These are phyloP conservation scores for Pogonognathellus flavescens DNA, from an alignment of 1,140 invertebrate genomes.

Conservation along the genomic window DNA sequence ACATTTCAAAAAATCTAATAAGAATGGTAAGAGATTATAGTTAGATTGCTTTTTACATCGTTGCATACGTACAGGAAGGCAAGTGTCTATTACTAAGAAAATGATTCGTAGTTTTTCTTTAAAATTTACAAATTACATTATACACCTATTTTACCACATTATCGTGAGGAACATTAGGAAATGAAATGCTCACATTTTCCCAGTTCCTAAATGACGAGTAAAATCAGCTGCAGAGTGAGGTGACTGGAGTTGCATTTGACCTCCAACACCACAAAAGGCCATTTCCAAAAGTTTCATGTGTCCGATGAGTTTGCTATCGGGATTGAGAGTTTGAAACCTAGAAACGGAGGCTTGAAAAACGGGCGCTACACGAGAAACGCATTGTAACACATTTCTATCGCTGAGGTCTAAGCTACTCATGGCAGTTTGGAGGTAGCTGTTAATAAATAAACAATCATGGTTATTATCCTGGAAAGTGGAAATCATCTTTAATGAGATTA, in stretches of 20 bases:
- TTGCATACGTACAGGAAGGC: not conserved
- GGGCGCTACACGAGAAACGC: conserved; percentile 61
- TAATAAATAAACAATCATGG: not conserved
- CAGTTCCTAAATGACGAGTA: not conserved
- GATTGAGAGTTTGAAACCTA: conserved; percentile 54
- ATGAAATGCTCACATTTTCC: not conserved
- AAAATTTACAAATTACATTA: conserved; percentile 36
- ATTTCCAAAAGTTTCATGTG: conserved; percentile 64
- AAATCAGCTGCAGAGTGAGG: conserved; percentile 7
- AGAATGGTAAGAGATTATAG: not conserved
- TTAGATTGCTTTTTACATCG: too few relatives aligned
- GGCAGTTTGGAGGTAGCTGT: conserved; percentile 62
- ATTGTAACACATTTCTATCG: conserved; percentile 57
- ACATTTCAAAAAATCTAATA: conserved; percentile 14
- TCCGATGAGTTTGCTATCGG: conserved; percentile 56
- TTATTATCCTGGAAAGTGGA: not conserved
- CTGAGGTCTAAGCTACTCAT: conserved; percentile 52
- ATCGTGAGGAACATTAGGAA: not conserved
- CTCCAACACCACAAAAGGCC: conserved; percentile 59
- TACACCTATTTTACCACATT: not conserved
- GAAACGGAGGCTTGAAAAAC: conserved; percentile 62
- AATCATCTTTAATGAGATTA: not conserved
- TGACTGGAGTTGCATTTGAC: conserved; percentile 43
- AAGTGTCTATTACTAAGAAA: not conserved
- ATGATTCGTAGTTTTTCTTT: not conserved